These are phyloP conservation scores for Rynchops niger DNA, from an alignment of 2,113 vertebrate genomes.

Conservation along the genomic window DNA sequence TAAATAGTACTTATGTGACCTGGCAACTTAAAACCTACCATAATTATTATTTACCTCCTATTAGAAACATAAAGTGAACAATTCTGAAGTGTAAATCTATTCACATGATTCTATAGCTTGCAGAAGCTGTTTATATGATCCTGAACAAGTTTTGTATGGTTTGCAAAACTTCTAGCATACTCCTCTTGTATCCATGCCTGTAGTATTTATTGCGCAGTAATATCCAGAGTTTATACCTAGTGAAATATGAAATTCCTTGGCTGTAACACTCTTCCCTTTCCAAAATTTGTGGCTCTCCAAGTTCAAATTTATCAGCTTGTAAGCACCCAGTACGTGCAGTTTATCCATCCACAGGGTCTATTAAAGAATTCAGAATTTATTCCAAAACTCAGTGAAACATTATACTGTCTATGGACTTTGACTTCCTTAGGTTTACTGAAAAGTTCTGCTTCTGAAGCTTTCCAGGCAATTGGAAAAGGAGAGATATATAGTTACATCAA, in stretches of 20 bases:
- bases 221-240: neutral
- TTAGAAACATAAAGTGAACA: neutral
- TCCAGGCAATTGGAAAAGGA: neutral
- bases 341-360: neutral
- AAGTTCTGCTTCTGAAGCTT: neutral
- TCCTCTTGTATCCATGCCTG: neutral
- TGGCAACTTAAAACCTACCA: neutral
- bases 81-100: neutral
- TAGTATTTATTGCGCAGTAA: neutral
- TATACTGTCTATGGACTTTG: neutral
- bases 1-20: neutral
- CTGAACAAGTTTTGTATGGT: neutral
- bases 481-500: neutral
- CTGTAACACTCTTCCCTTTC: neutral
- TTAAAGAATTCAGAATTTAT: neutral
- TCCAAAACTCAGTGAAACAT: neutral
- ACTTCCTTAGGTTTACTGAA: neutral
- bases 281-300: neutral
- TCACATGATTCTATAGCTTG: neutral
- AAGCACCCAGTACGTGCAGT: neutral
- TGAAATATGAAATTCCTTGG: neutral
- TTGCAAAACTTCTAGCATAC: neutral
- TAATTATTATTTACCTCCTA: neutral
- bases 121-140: neutral
- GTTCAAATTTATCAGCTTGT: neutral